Conservation (phyloP, 2,888 invertebrate genomes). For the Macaria notata region DNA sequence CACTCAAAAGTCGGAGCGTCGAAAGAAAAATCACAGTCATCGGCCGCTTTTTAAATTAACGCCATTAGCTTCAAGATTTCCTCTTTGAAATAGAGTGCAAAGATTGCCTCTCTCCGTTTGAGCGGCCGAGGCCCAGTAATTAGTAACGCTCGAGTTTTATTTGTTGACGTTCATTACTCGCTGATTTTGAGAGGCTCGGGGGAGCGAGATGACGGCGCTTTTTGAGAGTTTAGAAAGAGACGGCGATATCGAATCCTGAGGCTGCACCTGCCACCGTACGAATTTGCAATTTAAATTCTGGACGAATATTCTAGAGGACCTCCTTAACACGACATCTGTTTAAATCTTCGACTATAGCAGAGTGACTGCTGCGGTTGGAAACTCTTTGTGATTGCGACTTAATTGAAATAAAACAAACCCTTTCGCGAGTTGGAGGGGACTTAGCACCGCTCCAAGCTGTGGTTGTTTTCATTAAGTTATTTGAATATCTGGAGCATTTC, state of each 20-base stretch:
- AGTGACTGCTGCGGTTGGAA: constrained; percentile 71
- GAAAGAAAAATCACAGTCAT: constrained; percentile 79
- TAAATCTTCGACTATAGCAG: constrained; percentile 75
- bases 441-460: constrained; percentile 41
- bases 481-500: constrained; percentile 6
- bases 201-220: constrained; percentile 50
- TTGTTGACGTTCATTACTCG: constrained; percentile 81
- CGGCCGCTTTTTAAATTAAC: constrained; percentile 80
- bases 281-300: constrained; percentile 82
- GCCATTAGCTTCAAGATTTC: constrained; percentile 79
- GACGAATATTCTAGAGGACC: constrained; percentile 79
- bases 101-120: constrained; percentile 78
- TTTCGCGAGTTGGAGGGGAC: constrained; percentile 52
- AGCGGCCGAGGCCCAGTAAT: constrained; percentile 73
- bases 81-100: constrained; percentile 78
- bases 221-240: constrained; percentile 59
- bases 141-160: constrained; percentile 82
- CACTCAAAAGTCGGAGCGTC: constrained; percentile 60
- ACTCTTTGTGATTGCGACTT: constrained; percentile 75
- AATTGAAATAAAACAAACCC: constrained; percentile 80
- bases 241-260: constrained; percentile 57
- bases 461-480: constrained; percentile 40
- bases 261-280: constrained; percentile 78
- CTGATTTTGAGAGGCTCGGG: constrained; percentile 66
- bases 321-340: constrained; percentile 83